These are phyloP conservation scores for Drosophila dunni DNA, from an alignment of 1,140 invertebrate species.

Conservation along the genomic window DNA sequence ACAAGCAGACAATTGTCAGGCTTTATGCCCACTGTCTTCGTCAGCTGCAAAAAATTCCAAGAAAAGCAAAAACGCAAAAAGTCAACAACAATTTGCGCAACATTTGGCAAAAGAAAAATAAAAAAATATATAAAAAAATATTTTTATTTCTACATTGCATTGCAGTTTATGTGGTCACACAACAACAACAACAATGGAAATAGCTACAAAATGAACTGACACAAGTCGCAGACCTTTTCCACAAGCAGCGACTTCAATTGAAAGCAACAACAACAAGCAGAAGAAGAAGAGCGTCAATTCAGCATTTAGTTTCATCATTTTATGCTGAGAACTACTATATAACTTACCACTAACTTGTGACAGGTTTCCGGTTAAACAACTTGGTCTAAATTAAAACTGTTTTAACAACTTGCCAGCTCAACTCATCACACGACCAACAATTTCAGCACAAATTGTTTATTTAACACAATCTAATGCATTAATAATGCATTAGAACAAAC, in stretches of 20 bases:
- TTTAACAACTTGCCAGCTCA: slow-evolving; percentile 41
- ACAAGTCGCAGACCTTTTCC: slow-evolving; percentile 72
- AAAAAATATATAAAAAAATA: slow-evolving; percentile 32
- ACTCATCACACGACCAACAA: neutral
- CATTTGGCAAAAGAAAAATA: slow-evolving; percentile 52
- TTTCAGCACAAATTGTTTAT: slow-evolving; percentile 1
- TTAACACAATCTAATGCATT: slow-evolving; percentile 1
- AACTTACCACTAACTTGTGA: slow-evolving; percentile 64
- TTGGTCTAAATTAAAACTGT: slow-evolving; percentile 72
- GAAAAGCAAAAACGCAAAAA: slow-evolving; percentile 18
- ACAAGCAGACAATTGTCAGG: slow-evolving; percentile 20
- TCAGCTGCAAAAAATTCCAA: slow-evolving; percentile 50
- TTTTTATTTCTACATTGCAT: slow-evolving; percentile 60
- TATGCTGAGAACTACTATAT: slow-evolving; percentile 33
- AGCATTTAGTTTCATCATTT: slow-evolving; percentile 53
- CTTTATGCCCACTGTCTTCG: slow-evolving; percentile 11
- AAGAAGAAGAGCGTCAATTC: slow-evolving; percentile 46
- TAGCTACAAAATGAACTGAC: slow-evolving; percentile 65
- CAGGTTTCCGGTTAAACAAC: slow-evolving; percentile 69
- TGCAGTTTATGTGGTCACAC: slow-evolving; percentile 69
- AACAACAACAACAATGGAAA: slow-evolving; percentile 40
- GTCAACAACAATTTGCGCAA: slow-evolving; percentile 57
- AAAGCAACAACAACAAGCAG: slow-evolving; percentile 41
- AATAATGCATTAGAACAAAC: slow-evolving; percentile 3
- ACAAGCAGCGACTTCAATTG: slow-evolving; percentile 64